phyloP scores from a whole-genome alignment of 2,797 vertebrate genomes.

The Apogon hyalosoma region DNA sequence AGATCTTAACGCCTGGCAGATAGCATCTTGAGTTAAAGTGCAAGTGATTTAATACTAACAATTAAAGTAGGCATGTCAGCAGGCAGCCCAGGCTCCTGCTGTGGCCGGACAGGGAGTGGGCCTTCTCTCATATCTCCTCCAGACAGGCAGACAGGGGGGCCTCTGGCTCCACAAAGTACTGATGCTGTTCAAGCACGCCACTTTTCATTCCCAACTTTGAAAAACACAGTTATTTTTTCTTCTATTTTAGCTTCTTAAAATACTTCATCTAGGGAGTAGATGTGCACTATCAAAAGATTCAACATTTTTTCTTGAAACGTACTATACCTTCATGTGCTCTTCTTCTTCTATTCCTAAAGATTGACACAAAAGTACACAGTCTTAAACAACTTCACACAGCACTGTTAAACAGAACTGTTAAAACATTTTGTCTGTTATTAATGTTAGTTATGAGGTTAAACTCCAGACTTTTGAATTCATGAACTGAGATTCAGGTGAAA shows the following conservation, averaged over 20 bases:
- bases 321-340: background rate
- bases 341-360: conserved; percentile 1
- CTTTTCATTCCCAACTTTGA: conserved; percentile 38
- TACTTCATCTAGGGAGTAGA: conserved; percentile 12
- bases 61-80: conserved; percentile 90
- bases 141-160: conserved; percentile 66
- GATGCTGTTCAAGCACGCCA: conserved; percentile 50
- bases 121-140: conserved; percentile 86
- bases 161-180: conserved; percentile 56
- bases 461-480: conserved; percentile 38
- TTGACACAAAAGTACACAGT: conserved; percentile 4
- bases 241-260: conserved; percentile 15
- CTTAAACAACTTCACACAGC: background rate
- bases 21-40: conserved; percentile 88
- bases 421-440: conserved; percentile 26
- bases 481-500: conserved; percentile 1
- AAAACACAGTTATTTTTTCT: conserved; percentile 1
- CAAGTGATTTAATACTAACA: conserved; percentile 90
- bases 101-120: conserved; percentile 82
- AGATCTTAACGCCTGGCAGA: conserved; percentile 86
- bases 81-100: conserved; percentile 88
- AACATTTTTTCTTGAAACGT: conserved; percentile 6
- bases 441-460: conserved; percentile 30
- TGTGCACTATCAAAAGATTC: background rate
- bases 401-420: conserved; percentile 14